phyloP scores from a whole-genome alignment of 2,113 vertebrate genomes.

The Sceloporus tristichus region DNA sequence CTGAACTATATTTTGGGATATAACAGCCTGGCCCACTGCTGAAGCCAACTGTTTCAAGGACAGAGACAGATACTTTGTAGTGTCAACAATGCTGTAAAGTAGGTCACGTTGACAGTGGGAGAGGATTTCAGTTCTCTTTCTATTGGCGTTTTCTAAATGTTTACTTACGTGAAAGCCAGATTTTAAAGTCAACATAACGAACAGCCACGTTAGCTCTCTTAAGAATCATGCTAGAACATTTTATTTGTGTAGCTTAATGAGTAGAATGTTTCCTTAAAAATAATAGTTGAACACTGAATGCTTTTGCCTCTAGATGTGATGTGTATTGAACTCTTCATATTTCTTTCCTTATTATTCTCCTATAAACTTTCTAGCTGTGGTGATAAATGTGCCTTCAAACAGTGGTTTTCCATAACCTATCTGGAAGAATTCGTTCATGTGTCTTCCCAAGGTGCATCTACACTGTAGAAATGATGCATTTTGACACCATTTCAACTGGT shows the following conservation, averaged over 20 bases:
- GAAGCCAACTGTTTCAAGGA: not conserved
- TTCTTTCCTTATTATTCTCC: not conserved
- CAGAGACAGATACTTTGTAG: not conserved
- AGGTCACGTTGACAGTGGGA: not conserved
- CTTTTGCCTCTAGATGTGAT: not conserved
- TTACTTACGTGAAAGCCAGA: not conserved
- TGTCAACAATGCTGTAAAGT: conserved; percentile 1
- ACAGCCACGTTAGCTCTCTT: not conserved
- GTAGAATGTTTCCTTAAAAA: not conserved
- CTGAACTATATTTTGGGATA: not conserved
- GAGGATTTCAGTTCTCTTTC: not conserved
- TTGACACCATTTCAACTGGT: not conserved
- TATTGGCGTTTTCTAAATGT: not conserved
- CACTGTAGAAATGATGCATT: too few relatives aligned
- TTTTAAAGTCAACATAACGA: not conserved
- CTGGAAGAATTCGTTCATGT: not conserved
- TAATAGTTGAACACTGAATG: not conserved
- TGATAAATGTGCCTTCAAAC: not conserved
- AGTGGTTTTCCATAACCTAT: not conserved
- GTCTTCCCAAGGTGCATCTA: not conserved
- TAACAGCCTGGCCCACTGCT: not conserved
- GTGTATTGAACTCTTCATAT: not conserved
- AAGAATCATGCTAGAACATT: not conserved
- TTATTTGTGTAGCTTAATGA: not conserved
- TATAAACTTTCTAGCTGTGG: not conserved